Base-by-base conservation (phyloP, 2,888 invertebrate species). In the Oscheius sp. region DNA sequence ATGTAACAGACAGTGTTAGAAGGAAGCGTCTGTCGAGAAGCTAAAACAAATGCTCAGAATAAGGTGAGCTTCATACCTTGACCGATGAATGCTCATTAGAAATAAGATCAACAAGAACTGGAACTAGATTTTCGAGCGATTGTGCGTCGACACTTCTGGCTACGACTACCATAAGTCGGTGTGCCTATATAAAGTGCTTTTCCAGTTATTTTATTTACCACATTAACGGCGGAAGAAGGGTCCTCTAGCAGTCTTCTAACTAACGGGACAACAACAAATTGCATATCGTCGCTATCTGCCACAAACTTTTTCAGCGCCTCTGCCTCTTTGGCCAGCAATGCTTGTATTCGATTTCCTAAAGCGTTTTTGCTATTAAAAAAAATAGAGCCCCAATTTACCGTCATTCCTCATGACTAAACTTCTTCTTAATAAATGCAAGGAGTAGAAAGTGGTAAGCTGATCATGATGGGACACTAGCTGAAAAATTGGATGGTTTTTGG, bases 1-100 rank as follows among this genome's bases (percentile, higher is more conserved):
- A 83, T 15, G 79, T 70, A 27, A 84, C 77, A 0, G 79, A 82
- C 1, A 84, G 70, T 39, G 79, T 78, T 8, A 82, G 71, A 1
- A 84, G 74, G 65, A 84, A 84, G 2, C 82, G 79, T 34, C 83
- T 79, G 63, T 84, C 83, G 37, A 84, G 76, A 5, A 84, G 70
- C 82, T 83, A 65, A 58, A 80, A 72, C 5, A 10, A 23, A 27
- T 15, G 45, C 4, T 42, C 3, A 12, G 17, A 42, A 12, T n/a
- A 12, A 50, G 12, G 3, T 50, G 23, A 8, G 29, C n/a, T 10
- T 4, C 37, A 17, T 23, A 76, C 79, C 69, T 78, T 78, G 0
- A 80, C 75, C 23, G 80, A 76, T 27, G 70, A 61, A n/a, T 42
- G 75, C 61, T 80, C 80, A 31, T 72, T 71, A 48, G 75, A 71